Percentiles rank a stretch among this genome's conserved stretches.
These are phyloP conservation scores for Cryptoleucopteryx plumbea DNA, from an alignment of 2,113 vertebrate species.

Conservation along the genomic window DNA sequence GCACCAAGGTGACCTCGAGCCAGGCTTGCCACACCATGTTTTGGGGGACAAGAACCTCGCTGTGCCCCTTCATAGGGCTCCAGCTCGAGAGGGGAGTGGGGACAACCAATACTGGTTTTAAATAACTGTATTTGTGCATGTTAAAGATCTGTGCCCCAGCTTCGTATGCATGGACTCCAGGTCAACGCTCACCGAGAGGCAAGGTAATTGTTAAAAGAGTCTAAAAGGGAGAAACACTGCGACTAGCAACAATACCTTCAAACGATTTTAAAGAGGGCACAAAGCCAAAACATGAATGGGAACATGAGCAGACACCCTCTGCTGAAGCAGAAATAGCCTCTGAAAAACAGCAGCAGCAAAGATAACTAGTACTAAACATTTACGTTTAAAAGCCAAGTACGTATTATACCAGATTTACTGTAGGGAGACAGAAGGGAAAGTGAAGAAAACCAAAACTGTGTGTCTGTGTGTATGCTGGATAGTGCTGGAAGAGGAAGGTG, in stretches of 20 bases:
- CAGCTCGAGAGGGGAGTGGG: not conserved
- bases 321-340: not conserved
- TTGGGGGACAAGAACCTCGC: not conserved
- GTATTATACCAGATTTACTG: not conserved
- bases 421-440: not conserved
- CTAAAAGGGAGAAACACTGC: not conserved
- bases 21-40: not conserved
- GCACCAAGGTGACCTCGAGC: not conserved
- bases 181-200: accelerated
- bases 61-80: not conserved
- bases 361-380: not conserved
- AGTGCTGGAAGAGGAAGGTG: not conserved
- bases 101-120: not conserved
- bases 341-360: not conserved
- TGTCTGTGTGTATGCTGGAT: not conserved
- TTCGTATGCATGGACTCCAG: accelerated
- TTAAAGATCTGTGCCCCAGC: not conserved
- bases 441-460: not conserved
- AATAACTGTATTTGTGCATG: not conserved
- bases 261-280: not conserved
- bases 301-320: not conserved
- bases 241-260: not conserved
- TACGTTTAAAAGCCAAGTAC: not conserved
- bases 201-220: not conserved
- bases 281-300: not conserved